Base-by-base conservation (phyloP, 2,888 invertebrate genomes). In the Thymelicus lineola region DNA sequence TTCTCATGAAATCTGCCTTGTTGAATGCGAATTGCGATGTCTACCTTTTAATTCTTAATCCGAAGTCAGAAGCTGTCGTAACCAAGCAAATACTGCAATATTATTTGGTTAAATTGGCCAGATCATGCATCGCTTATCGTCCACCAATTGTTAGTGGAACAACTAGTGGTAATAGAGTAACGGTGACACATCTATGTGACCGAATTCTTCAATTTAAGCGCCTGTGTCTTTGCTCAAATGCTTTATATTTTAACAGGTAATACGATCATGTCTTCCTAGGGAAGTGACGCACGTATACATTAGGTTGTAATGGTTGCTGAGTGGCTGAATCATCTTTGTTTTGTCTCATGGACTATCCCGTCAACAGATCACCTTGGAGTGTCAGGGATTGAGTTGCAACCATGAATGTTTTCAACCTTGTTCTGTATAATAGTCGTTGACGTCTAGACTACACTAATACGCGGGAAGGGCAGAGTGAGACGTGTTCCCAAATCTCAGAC, bases 161-260 rank as follows among this genome's bases (percentile, higher is more conserved):
- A 17, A 6, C 36, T 38, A 55, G 55, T 42, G 10, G 50, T 53
- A 67, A 53, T 53, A 50, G 59, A 66, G 66, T 67, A 15, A 38
- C 14, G 12, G 46, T 68, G 77, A 79, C 77, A 73, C 76, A 76
- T 74, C 74, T 75, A 74, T 77, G 73, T 76, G 77, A 79, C 77
- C 78, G 74, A 77, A 77, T 77, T 79, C 75, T 73, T 75, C 63
- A 73, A 68, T 68, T 68, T 53, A 61, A 61, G 61, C 55, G 55
- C 55, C 20, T 55, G 61, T 62, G 45, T 62, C 53, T 68, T 45
- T 35, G 42, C 50, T 45, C 14, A 28, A 66, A 67, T 45, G 68
- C 68, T 68, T 68, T 68, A 68, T 62, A 68, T 68, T 68, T 68
- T 62, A 68, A 62, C 68, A 62, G 68, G 68, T 68, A 68, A 62